Evolutionary conservation across 92 coral and sea anemone species (phyloP).

Genomic region (Phymanthus crucifer): DNA sequence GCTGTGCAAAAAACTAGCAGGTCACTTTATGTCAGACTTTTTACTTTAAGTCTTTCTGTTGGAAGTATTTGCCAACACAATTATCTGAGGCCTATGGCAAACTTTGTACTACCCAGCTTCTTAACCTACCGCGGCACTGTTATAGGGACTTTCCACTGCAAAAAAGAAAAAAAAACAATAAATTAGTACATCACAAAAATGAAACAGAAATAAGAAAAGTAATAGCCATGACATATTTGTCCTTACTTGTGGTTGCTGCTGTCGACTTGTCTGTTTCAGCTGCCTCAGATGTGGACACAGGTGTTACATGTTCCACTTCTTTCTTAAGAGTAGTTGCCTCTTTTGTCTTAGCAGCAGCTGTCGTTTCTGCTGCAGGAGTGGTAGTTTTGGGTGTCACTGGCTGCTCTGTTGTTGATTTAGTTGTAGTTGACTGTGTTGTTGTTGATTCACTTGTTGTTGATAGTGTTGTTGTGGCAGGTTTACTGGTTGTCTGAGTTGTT

Average conservation of each 20-base stretch:
- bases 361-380: not conserved
- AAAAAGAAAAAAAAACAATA: not conserved
- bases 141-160: conserved; percentile 38
- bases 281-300: conserved; percentile 1
- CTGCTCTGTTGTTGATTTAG: conserved; percentile 16
- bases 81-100: no score
- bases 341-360: not conserved
- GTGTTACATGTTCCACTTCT: not conserved
- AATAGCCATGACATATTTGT: not conserved
- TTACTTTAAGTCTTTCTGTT: no score
- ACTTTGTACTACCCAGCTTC: no score
- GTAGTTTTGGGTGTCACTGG: conserved; percentile 20
- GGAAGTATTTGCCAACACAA: no score
- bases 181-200: not conserved
- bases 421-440: conserved; percentile 27
- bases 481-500: conserved; percentile 30
- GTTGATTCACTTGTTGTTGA: conserved; percentile 10
- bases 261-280: not conserved
- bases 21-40: no score
- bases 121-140: conserved; percentile 22
- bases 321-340: not conserved
- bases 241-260: conserved; percentile 22
- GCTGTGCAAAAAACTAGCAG: no score
- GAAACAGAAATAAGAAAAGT: not conserved
- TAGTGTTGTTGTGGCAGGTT: conserved; percentile 19